These are phyloP conservation scores for Galerucella calmariensis DNA, from an alignment of 2,888 invertebrate genomes.

Conservation along the genomic window DNA sequence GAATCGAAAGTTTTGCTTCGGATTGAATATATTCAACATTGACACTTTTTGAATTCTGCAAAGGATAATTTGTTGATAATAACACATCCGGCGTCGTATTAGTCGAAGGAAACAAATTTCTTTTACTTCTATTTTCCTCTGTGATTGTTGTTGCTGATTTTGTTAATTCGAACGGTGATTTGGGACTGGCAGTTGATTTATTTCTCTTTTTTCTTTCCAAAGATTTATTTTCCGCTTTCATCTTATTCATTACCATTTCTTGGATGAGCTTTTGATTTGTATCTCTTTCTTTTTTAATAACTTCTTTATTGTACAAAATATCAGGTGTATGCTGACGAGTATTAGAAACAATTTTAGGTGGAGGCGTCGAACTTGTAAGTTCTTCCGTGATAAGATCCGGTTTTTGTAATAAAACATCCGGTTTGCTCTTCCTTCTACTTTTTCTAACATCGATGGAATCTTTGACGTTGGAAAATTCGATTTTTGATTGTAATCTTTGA, in stretches of 20 bases:
- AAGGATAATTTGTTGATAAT: constrained; percentile 52
- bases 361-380: constrained; percentile 56
- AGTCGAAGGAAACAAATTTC: constrained; percentile 48
- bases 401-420: constrained; percentile 60
- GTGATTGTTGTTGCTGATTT: constrained; percentile 60
- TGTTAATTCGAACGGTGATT: constrained; percentile 55
- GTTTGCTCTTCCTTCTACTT: constrained; percentile 66
- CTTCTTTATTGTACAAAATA: constrained; percentile 67
- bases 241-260: constrained; percentile 83
- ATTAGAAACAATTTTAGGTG: constrained; percentile 47
- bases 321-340: constrained; percentile 52
- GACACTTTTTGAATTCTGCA: constrained; percentile 55
- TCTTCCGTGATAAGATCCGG: constrained; percentile 43
- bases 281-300: constrained; percentile 81
- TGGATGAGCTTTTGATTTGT: constrained; percentile 87
- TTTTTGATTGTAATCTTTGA: constrained; percentile 73
- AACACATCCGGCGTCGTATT: constrained; percentile 59
- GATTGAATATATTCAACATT: constrained; percentile 28
- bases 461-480: constrained; percentile 76
- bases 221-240: constrained; percentile 75
- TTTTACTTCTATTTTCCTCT: constrained; percentile 40
- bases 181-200: constrained; percentile 62
- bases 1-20: constrained; percentile 1
- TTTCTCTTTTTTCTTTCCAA: constrained; percentile 70
- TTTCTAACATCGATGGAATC: constrained; percentile 76